These are phyloP conservation scores for Melinaea marsaeus DNA, from an alignment of 2,888 invertebrate species.

Conservation along the genomic window DNA sequence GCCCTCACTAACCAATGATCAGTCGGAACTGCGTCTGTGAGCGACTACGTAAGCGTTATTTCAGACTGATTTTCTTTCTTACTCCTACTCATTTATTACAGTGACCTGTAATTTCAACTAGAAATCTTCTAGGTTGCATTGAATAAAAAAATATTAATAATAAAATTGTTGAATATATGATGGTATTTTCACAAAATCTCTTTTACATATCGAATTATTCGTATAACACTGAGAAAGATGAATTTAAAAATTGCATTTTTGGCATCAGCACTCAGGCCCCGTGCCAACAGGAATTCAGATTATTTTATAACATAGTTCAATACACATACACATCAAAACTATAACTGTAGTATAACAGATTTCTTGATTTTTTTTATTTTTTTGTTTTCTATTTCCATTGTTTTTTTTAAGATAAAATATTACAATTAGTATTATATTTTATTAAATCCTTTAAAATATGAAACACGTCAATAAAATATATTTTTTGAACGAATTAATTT, in stretches of 20 bases:
- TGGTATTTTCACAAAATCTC: not conserved
- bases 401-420: too few species aligned
- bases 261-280: not conserved
- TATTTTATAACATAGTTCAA: constrained; percentile 1
- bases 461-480: too few species aligned
- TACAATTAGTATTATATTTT: too few species aligned
- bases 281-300: constrained; percentile 1
- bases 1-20: constrained; percentile 24
- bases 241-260: constrained; percentile 6
- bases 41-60: constrained; percentile 30
- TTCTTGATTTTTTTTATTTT: not conserved
- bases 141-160: not conserved
- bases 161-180: not conserved
- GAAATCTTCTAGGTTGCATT: not conserved
- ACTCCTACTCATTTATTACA: not conserved
- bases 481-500: too few species aligned
- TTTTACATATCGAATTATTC: not conserved
- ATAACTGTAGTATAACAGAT: not conserved
- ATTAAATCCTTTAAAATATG: too few species aligned
- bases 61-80: constrained; percentile 19
- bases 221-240: not conserved
- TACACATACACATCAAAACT: not conserved
- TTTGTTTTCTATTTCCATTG: too few species aligned
- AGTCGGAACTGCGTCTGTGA: constrained; percentile 30
- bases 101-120: not conserved